Evolutionary conservation across 1,140 invertebrate genomes (phyloP).

Genomic region (Panulirus ornatus): DNA sequence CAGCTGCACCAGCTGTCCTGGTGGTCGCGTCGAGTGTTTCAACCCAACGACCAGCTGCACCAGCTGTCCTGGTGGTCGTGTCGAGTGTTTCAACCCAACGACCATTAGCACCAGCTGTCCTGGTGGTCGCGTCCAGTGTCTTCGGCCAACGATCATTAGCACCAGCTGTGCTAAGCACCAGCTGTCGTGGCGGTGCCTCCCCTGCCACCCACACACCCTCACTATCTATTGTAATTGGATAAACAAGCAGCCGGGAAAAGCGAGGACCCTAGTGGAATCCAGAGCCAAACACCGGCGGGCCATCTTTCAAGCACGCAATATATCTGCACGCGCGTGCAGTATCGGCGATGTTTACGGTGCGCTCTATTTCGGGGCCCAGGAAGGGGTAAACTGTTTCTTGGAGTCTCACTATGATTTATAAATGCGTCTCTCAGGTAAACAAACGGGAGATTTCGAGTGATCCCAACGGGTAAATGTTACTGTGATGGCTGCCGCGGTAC

Average conservation of each 20-base stretch:
- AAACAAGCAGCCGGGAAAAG: slow-evolving; percentile 22
- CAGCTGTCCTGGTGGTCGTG: too few species aligned
- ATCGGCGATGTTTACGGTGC: slow-evolving; percentile 52
- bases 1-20: too few species aligned
- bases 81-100: too few species aligned
- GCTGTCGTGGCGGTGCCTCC: not conserved
- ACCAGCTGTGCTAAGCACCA: too few species aligned
- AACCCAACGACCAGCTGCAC: too few species aligned
- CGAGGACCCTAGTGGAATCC: not conserved
- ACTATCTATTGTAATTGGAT: slow-evolving; percentile 43
- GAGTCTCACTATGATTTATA: slow-evolving; percentile 65
- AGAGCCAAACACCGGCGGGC: slow-evolving; percentile 6
- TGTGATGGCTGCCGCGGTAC: not conserved
- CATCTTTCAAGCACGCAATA: slow-evolving; percentile 23
- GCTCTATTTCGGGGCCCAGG: slow-evolving; percentile 41
- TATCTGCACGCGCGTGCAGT: slow-evolving; percentile 57
- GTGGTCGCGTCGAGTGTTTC: too few species aligned
- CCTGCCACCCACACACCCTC: not conserved
- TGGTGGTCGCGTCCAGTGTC: too few species aligned
- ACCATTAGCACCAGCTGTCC: too few species aligned
- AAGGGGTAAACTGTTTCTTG: slow-evolving; percentile 60
- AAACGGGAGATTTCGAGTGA: slow-evolving; percentile 47
- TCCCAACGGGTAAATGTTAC: slow-evolving; percentile 59
- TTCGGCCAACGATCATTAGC: too few species aligned
- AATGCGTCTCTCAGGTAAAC: slow-evolving; percentile 57